Evolutionary conservation across 2,797 vertebrate genomes (phyloP).

Genomic region (Malurus splendens): DNA sequence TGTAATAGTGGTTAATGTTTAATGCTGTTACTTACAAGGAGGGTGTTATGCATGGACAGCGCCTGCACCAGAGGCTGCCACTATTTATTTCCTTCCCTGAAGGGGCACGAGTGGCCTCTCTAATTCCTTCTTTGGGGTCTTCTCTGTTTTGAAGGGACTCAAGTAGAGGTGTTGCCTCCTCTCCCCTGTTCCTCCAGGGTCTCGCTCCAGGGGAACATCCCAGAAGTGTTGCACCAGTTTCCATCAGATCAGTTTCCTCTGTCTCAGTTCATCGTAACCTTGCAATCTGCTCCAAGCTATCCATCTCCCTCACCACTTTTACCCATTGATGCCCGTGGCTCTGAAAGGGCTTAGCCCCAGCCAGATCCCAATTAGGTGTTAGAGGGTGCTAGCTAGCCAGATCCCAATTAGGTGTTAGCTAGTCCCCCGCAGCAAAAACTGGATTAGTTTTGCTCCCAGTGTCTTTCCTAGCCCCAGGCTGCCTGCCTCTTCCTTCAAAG

Average conservation of each 20-base stretch:
- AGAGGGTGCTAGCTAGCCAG: neutral
- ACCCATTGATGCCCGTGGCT: rapidly evolving
- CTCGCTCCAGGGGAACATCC: rapidly evolving
- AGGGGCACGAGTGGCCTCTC: neutral
- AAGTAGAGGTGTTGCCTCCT: neutral
- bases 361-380: neutral
- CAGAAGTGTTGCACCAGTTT: neutral
- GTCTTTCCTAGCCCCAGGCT: neutral
- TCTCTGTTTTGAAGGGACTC: neutral
- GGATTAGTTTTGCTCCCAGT: neutral
- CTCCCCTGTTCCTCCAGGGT: neutral
- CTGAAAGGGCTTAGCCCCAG: neutral
- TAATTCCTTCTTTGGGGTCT: neutral
- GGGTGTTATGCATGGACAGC: neutral
- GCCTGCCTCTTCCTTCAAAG: neutral
- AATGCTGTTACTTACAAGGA: constrained; percentile 22
- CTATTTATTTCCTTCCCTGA: neutral
- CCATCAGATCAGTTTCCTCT: neutral
- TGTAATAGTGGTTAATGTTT: constrained; percentile 39
- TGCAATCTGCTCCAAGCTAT: neutral
- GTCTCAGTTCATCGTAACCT: rapidly evolving
- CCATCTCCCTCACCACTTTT: rapidly evolving
- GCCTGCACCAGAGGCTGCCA: rapidly evolving
- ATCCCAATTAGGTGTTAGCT: neutral
- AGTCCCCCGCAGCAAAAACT: neutral